phyloP scores from a whole-genome alignment of 1,140 invertebrate species.

The Drosophila littoralis region DNA sequence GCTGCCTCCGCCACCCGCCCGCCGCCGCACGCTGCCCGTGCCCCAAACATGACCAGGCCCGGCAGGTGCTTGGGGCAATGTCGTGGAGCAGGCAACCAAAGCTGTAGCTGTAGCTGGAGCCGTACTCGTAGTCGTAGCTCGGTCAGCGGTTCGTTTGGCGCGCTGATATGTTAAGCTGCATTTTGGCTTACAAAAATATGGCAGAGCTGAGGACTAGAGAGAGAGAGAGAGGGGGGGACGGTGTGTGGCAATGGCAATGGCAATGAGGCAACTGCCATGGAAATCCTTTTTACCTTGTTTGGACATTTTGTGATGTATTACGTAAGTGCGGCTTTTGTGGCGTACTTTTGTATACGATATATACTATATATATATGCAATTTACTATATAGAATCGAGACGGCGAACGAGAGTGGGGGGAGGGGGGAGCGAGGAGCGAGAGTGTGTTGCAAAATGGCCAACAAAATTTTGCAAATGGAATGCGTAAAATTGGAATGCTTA shows the following conservation, averaged over 20 bases:
- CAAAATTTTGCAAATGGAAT: constrained; percentile 45
- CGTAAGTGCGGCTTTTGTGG: constrained; percentile 79
- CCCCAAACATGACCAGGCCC: not conserved
- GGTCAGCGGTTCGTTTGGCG: constrained; percentile 64
- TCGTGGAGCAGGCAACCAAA: constrained; percentile 30
- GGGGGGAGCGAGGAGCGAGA: not conserved
- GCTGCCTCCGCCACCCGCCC: not conserved
- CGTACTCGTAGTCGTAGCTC: constrained; percentile 36
- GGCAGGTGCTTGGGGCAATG: constrained; percentile 60
- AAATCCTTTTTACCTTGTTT: constrained; percentile 80
- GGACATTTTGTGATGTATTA: constrained; percentile 81
- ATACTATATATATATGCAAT: constrained; percentile 29
- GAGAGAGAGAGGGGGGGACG: not conserved
- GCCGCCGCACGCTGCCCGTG: not conserved
- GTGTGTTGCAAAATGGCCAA: constrained; percentile 56
- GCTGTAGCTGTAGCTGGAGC: constrained; percentile 15
- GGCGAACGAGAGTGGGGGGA: constrained; percentile 35
- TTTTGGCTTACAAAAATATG: constrained; percentile 82
- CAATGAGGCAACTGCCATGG: constrained; percentile 50
- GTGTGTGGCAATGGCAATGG: constrained; percentile 34
- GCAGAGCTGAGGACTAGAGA: constrained; percentile 18
- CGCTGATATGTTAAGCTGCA: constrained; percentile 81
- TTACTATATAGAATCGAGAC: constrained; percentile 38
- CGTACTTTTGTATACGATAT: constrained; percentile 37
- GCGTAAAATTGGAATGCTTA: constrained; percentile 68